Conservation (phyloP, 1,140 invertebrate species). For the Drosophila athabasca region DNA sequence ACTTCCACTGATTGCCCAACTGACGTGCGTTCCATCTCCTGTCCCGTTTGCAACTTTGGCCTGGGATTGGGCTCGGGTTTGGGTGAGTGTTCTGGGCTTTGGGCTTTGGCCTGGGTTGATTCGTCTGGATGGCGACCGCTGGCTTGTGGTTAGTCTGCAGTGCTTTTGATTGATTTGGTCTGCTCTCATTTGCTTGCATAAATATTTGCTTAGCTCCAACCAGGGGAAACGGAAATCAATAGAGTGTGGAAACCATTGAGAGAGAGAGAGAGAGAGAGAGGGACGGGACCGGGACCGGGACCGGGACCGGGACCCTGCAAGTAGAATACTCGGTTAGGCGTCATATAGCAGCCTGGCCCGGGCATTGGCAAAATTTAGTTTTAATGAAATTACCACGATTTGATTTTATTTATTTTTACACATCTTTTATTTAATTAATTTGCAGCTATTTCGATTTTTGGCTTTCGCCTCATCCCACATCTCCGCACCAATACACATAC, state of each 20-base stretch:
- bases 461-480: constrained; percentile 25
- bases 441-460: constrained; percentile 59
- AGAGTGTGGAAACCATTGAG: not conserved
- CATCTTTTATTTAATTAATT: constrained; percentile 72
- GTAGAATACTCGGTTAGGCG: constrained; percentile 24
- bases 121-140: constrained; percentile 50
- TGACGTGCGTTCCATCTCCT: constrained; percentile 33
- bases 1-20: constrained; percentile 55
- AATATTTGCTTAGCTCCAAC: constrained; percentile 57
- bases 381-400: constrained; percentile 67
- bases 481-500: constrained; percentile 7
- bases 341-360: not conserved
- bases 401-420: constrained; percentile 69
- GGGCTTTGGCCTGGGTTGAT: constrained; percentile 14
- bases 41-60: not conserved
- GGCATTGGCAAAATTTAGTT: constrained; percentile 37
- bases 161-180: constrained; percentile 71
- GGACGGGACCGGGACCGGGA: constrained; percentile 8
- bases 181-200: constrained; percentile 69
- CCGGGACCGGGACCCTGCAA: constrained; percentile 23
- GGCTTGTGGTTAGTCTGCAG: constrained; percentile 63
- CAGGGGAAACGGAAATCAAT: constrained; percentile 21
- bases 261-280: no score
- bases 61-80: not conserved
- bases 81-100: not conserved